Evolutionary conservation across 2,113 vertebrate genomes (phyloP).

Genomic region (Phylloscopus trochiloides): DNA sequence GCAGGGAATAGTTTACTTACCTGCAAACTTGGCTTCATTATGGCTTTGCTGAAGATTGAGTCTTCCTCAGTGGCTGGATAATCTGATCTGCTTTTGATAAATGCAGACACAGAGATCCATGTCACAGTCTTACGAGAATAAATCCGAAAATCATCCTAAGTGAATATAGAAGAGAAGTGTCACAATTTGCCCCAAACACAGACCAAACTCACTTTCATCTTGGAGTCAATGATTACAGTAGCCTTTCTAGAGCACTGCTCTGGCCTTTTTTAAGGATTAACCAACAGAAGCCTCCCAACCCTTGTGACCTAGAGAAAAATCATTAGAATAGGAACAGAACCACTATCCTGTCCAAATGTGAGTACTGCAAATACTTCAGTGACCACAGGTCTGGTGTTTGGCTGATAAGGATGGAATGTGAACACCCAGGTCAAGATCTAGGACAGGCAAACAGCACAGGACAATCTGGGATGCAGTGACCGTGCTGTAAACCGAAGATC

Average conservation of each 20-base stretch:
- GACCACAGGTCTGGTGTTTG: neutral
- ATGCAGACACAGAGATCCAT: slow-evolving; percentile 66
- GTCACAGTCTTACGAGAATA: slow-evolving; percentile 72
- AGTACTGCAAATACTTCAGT: neutral
- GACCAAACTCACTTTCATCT: neutral
- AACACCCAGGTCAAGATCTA: neutral
- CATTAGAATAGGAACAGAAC: neutral
- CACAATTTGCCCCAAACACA: neutral
- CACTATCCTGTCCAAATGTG: neutral
- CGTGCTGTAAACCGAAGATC: neutral
- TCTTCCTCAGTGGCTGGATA: slow-evolving; percentile 49
- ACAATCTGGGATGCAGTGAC: neutral
- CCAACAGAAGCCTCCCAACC: neutral
- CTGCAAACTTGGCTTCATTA: slow-evolving; percentile 70
- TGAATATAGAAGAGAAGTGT: slow-evolving; percentile 4
- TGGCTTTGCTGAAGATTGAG: slow-evolving; percentile 69
- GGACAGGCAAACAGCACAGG: neutral
- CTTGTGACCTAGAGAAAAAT: neutral
- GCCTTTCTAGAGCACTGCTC: neutral
- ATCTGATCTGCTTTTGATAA: neutral
- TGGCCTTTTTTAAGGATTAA: neutral
- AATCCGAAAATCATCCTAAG: slow-evolving; percentile 76
- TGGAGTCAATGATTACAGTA: neutral
- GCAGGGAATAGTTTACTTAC: slow-evolving; percentile 51
- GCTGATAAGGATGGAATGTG: neutral